A percentile compares a stretch with the other conserved stretches of the same genome.
phyloP scores from a whole-genome alignment of 2,797 vertebrate species.

The Mus minutoides region DNA sequence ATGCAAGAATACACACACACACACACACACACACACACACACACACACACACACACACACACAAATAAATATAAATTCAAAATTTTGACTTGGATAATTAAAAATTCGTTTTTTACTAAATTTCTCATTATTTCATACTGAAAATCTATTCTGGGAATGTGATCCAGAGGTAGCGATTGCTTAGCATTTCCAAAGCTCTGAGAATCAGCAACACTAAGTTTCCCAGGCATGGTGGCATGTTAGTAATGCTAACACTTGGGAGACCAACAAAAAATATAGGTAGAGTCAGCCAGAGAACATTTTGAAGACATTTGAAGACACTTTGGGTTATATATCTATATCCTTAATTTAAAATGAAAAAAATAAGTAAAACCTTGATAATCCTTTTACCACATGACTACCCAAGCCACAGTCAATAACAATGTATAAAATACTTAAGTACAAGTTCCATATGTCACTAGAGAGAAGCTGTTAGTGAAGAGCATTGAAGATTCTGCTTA shows the following conservation, averaged over 20 bases:
- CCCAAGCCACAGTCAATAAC: background rate
- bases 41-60: no score
- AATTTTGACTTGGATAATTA: background rate
- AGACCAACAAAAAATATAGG: background rate
- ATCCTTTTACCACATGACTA: background rate
- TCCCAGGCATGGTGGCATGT: background rate
- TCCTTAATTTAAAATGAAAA: background rate
- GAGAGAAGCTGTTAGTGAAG: background rate
- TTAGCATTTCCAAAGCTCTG: background rate
- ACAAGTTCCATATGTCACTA: background rate
- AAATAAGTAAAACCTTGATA: background rate
- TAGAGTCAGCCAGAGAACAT: background rate
- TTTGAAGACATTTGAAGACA: background rate
- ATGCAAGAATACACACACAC: background rate
- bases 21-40: background rate
- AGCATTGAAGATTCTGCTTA: no score
- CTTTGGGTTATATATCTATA: background rate
- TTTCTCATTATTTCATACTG: background rate
- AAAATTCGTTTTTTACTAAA: background rate
- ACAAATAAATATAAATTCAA: background rate
- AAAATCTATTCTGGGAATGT: background rate
- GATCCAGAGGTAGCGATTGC: background rate
- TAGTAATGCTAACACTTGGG: background rate
- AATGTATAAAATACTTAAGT: background rate
- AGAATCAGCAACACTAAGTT: background rate